Evolutionary conservation across 2,888 invertebrate species (phyloP).

Genomic region (Metacarcinus magister): DNA sequence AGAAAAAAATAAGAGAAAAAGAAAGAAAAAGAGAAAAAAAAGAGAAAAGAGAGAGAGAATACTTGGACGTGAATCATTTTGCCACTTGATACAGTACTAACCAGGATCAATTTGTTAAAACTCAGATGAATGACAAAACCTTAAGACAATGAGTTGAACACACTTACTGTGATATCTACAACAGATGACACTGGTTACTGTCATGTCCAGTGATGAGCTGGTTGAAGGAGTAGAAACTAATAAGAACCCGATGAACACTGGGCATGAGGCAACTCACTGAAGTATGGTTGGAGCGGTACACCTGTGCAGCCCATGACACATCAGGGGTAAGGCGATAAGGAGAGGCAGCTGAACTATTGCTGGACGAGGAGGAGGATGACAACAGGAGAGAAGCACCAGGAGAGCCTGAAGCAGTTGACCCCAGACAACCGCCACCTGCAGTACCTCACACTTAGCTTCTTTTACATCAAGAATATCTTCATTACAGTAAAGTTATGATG

Average conservation of each 20-base stretch:
- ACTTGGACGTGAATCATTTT: not conserved
- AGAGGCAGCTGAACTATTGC: conserved; percentile 85
- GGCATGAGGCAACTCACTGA: conserved; percentile 70
- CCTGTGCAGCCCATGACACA: conserved; percentile 83
- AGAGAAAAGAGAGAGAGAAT: not conserved
- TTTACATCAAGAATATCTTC: not conserved
- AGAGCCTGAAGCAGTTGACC: conserved; percentile 81
- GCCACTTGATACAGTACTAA: not conserved
- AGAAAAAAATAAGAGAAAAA: too few species aligned
- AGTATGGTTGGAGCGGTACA: conserved; percentile 82
- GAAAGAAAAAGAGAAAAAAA: too few species aligned
- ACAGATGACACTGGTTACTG: not conserved
- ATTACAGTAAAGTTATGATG: not conserved
- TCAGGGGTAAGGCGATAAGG: conserved; percentile 84
- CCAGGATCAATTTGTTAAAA: not conserved
- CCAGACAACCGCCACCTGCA: conserved; percentile 81
- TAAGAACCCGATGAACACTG: conserved; percentile 26
- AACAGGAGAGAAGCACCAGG: conserved; percentile 82
- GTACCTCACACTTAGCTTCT: conserved; percentile 40
- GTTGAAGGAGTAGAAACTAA: not conserved
- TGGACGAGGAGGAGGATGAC: conserved; percentile 83
- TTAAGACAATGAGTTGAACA: not conserved
- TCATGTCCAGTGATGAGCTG: conserved; percentile 44
- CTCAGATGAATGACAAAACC: not conserved
- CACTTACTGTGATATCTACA: conserved; percentile 43